Evolutionary conservation across 2,888 invertebrate genomes (phyloP), one percentile per base, ranked within the genome.

Genomic region (Coleophora deauratella): DNA sequence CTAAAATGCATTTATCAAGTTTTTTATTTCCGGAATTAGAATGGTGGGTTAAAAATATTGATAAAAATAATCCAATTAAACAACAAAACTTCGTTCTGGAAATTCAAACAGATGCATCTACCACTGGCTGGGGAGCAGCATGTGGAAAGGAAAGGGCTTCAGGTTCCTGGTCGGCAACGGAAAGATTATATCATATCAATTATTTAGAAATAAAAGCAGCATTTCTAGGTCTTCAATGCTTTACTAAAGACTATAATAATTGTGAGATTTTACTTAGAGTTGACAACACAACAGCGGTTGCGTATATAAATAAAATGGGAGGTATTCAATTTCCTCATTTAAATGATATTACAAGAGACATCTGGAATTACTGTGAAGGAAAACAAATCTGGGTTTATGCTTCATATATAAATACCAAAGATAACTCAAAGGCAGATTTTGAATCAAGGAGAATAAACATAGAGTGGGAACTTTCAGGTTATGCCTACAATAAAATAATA

Each of bases 211-310:
- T 40, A 30, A 13, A 15, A 11, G 40, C 40, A 12, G 40, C 27
- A 35, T 40, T 33, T 35, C 32, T 44, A 3, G 42, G 21, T 1
- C 11, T 45, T 8, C 42, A 39, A 36, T 9, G 9, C 6, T 48
- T 45, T 38, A 42, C 38, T 12, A 33, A 38, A 2, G 3, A 37
- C 11, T 27, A 33, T 8, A 3, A 7, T 1, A 33, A 43, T 21
- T 40, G 37, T 33, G 27, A 48, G 9, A 38, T 47, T 2, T 28
- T 48, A 15, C 27, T 46, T 15, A 11, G 43, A 2, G 35, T 50
- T 9, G 46, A 46, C 27, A 49, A 49, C 27, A 45, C 45, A 1
- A 49, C 47, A 3, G 49, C 47, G 7, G 41, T 51, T 3, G 10
- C 43, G 0, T 51, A 41, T 27, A 43, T 50, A 9, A 48, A 50